Conservation (phyloP, 2,113 vertebrate species). For the Zosterops lateralis region DNA sequence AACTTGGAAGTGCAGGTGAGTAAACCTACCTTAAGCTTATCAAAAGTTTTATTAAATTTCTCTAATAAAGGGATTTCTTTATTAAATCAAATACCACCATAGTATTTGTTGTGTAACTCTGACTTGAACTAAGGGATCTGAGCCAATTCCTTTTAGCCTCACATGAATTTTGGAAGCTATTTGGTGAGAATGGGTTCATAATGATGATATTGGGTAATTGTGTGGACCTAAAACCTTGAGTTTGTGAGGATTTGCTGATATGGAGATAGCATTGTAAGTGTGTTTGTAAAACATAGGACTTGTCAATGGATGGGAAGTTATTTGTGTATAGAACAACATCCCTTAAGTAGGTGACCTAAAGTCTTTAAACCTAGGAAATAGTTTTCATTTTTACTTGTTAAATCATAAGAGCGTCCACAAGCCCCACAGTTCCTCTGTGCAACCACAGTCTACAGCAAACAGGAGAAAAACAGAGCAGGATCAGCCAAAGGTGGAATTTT, state of each 20-base stretch:
- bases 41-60: not conserved
- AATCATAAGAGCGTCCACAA: not conserved
- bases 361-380: not conserved
- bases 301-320: not conserved
- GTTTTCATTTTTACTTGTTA: not conserved
- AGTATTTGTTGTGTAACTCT: not conserved
- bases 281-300: not conserved
- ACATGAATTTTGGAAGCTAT: not conserved
- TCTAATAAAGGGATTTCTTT: not conserved
- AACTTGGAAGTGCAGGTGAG: constrained; percentile 90
- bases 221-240: not conserved
- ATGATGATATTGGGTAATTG: not conserved
- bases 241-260: not conserved
- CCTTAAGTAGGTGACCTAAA: not conserved
- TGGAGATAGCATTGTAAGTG: not conserved
- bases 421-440: not conserved
- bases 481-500: not conserved
- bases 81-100: not conserved
- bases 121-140: not conserved
- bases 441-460: not conserved
- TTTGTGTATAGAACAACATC: not conserved
- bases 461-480: not conserved
- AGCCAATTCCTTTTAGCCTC: not conserved
- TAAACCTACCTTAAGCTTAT: not conserved
- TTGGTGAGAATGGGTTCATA: not conserved